Evolutionary conservation across 2,888 invertebrate genomes (phyloP), one percentile per base, ranked within the genome.

Genomic region (Rotaria magnacalcarata): DNA sequence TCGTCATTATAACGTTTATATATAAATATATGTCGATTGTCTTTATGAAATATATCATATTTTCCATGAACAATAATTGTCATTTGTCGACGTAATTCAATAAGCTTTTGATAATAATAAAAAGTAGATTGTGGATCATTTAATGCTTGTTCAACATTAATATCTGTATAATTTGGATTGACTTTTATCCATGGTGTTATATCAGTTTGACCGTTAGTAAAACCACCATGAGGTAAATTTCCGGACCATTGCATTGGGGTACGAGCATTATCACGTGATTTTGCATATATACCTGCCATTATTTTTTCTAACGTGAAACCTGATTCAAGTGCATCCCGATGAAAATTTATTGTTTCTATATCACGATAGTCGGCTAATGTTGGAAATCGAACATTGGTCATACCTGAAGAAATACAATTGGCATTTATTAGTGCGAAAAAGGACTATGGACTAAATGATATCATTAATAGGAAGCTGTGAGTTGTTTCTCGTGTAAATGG

Each of bases 131-230:
- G 19, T 21, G 54, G 52, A 84, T 84, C 84, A 27, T 54, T 11
- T 34, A 84, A 34, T 24, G 84, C 52, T 54, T 52, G 56, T 84
- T 84, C 84, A 84, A 84, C 84, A 54, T 84, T 84, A 21, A 84
- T 84, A 56, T 84, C n/a, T 16, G 34, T 54, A 56, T 84, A 54
- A 56, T 84, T 84, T 27, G 50, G 27, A 84, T 84, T 84, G 8
- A 54, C 21, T 27, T 27, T 10, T 16, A 84, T 84, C 84, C 84
- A 84, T 52, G 84, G 84, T 21, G 19, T 19, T 5, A 24, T 21
- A 80, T 21, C n/a, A 21, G 11, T 41, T 21, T 24, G 8, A 21
- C 84, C 84, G 19, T 54, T 52, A 41, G 50, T 84, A 84, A 84
- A 84, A 24, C 84, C 84, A 43, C 21, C 84, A 54, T 84, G 34